Evolutionary conservation across 2,797 vertebrate species (phyloP).

Genomic region (Eulemur mongoz): DNA sequence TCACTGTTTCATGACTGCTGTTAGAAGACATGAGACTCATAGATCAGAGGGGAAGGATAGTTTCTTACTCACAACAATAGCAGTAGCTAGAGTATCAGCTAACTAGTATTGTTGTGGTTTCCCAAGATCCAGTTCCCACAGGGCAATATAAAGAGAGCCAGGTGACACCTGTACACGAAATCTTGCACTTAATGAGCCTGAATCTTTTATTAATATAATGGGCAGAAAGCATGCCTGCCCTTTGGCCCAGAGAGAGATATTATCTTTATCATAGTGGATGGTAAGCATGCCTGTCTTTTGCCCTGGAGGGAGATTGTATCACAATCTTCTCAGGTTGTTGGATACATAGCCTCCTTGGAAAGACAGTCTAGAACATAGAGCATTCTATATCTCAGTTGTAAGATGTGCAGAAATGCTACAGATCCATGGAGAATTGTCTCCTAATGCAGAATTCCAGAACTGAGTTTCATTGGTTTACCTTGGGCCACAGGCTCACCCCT

Average conservation of each 20-base stretch:
- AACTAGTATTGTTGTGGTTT: background rate
- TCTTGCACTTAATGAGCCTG: background rate
- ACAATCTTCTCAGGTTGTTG: background rate
- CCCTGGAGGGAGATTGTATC: background rate
- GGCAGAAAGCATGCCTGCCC: background rate
- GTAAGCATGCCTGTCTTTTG: background rate
- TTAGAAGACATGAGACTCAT: background rate
- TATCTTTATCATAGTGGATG: background rate
- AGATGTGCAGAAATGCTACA: background rate
- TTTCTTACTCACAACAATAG: background rate
- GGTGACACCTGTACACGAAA: background rate
- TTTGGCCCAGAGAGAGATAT: background rate
- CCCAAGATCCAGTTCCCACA: background rate
- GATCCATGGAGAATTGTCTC: background rate
- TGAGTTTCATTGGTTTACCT: background rate
- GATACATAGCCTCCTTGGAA: slow-evolving; percentile 21
- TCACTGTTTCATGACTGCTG: background rate
- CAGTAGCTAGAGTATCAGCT: background rate
- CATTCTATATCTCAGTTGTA: background rate
- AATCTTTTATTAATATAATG: background rate
- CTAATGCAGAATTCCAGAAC: slow-evolving; percentile 17
- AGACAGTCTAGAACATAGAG: background rate
- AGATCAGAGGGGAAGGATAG: background rate
- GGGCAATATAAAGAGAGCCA: background rate
- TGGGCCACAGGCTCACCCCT: background rate